A percentile compares a stretch with the other conserved stretches of the same genome.
These are phyloP conservation scores for Corythaixoides concolor DNA, from an alignment of 2,113 vertebrate species.

Conservation along the genomic window DNA sequence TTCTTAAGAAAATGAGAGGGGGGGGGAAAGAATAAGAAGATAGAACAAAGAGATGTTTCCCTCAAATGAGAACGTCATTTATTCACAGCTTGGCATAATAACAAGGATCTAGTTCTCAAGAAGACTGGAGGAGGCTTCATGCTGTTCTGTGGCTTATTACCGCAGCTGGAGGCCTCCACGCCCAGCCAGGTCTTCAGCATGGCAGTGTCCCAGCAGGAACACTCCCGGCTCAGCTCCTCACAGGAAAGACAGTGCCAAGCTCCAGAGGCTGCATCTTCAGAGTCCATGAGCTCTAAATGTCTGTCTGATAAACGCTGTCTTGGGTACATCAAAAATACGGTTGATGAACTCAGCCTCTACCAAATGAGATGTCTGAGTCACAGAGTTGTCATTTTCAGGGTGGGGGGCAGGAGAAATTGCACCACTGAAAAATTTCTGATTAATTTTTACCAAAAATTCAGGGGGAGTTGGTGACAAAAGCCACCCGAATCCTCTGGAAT, in stretches of 20 bases:
- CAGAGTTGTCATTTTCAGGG: neutral
- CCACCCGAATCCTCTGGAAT: neutral
- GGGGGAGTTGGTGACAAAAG: neutral
- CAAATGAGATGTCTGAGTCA: neutral
- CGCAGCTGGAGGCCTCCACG: neutral
- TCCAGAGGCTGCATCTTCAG: neutral
- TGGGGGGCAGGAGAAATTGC: accelerated
- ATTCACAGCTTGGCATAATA: neutral
- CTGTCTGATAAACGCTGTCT: neutral
- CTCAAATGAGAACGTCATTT: neutral
- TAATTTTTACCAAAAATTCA: neutral
- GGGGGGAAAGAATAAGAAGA: neutral
- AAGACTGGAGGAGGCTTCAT: neutral
- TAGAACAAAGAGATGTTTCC: neutral
- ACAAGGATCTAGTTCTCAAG: neutral
- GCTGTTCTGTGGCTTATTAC: neutral
- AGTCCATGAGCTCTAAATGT: neutral
- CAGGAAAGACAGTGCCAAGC: neutral
- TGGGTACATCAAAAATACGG: neutral
- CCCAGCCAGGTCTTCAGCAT: accelerated
- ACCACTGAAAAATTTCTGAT: neutral
- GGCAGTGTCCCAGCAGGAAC: neutral
- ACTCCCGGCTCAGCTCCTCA: neutral
- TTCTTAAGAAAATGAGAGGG: neutral
- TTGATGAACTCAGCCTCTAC: neutral